Percentiles rank a stretch among this genome's conserved stretches.
Conservation (phyloP, 2,797 vertebrate species). For the Schizopygopsis pylzovi region DNA sequence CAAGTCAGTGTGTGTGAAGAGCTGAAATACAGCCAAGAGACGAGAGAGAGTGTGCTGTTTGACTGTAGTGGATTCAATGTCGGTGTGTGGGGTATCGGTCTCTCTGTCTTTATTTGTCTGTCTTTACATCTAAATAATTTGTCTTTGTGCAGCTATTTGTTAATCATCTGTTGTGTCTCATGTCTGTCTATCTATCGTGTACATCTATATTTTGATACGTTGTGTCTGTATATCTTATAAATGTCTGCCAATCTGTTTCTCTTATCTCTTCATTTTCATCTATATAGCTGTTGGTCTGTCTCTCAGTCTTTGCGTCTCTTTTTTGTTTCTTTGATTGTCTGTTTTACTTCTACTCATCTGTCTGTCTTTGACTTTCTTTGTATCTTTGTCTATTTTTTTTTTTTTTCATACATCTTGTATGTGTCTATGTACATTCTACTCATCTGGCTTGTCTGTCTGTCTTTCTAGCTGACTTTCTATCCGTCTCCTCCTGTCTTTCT, state of each 20-base stretch:
- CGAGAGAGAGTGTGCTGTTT: slow-evolving; percentile 48
- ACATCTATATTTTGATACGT: slow-evolving; percentile 31
- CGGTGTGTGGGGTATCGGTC: slow-evolving; percentile 22
- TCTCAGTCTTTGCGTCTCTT: neutral
- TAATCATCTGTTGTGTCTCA: neutral
- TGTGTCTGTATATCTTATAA: slow-evolving; percentile 53
- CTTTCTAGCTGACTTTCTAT: neutral
- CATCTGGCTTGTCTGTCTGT: neutral
- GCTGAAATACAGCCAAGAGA: slow-evolving; percentile 64
- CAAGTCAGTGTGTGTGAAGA: slow-evolving; percentile 67
- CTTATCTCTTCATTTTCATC: neutral
- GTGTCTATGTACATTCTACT: neutral
- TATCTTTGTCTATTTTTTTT: neutral
- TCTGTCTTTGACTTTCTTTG: neutral
- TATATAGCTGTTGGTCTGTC: neutral
- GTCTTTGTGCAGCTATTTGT: neutral
- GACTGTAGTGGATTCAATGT: slow-evolving; percentile 27
- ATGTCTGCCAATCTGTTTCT: neutral
- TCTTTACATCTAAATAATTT: neutral
- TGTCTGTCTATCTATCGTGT: neutral
- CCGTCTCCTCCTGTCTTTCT: neutral
- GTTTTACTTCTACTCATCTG: neutral
- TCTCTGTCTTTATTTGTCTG: neutral
- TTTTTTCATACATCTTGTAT: neutral
- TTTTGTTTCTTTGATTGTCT: neutral